Evolutionary conservation across 92 coral and sea anemone genomes (phyloP), one percentile per base, ranked within the genome.

Genomic region (Anthopleura xanthogrammica): DNA sequence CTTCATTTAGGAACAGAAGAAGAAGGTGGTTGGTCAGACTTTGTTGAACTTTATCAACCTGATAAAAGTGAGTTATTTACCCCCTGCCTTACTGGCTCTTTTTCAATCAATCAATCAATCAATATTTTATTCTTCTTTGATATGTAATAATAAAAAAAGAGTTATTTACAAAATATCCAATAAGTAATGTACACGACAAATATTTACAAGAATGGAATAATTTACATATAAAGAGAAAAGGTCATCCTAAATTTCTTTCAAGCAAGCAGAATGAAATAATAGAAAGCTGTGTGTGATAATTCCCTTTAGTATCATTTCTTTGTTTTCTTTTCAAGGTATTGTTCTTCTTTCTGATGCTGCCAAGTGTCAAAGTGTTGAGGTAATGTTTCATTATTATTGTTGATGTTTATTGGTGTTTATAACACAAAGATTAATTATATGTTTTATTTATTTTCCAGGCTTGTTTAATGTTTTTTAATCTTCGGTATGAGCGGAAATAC

Each of bases 21-120:
- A 41, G 92, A 91, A 5, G 95, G 86, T 20, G 95, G 86, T 20
- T 93, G 98, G 98, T 95, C 95, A 74, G 98, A 89, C 7, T 74
- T 83, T 80, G 93, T 87, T 43, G 87, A 91, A 81, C 82, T 93
- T 17, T 93, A 91, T 81, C 93, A 93, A 64, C 98, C 98, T 62
- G 84, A 85, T 76, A 89, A 89, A 87, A 95, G 98, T 93, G 48
- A 72, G 89, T 7, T 24, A 13, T 29, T 29, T 29, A 29, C 36
- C 36, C 36, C 36, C 36, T 29, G 36, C 36, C 36, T 29, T 29
- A 29, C 36, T 29, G 36, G 36, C 36, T 29, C 36, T 29, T 29
- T 29, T 29, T 29, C 36, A 29, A 29, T 29, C 36, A 29, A 29
- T 29, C 36, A 29, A 29, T 29, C 36, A 29, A 29, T 29, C 36